Base-by-base conservation (phyloP, 2,113 vertebrate species). In the Haemorhous mexicanus region DNA sequence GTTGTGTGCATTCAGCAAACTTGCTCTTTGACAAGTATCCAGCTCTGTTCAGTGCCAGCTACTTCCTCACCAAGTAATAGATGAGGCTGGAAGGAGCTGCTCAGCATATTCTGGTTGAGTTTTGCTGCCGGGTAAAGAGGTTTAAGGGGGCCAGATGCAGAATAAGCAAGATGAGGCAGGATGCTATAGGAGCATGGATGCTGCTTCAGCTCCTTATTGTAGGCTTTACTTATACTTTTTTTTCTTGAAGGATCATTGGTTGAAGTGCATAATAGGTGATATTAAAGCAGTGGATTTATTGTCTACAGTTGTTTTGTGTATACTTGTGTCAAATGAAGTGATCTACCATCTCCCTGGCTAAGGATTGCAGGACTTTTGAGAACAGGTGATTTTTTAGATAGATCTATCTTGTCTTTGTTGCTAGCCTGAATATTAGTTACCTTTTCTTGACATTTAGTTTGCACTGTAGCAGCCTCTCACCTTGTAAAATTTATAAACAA, bases 1-100 rank as follows among this genome's bases (percentile, higher is more conserved):
- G 77, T 76, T 66, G 70, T 3, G 4, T 93, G 61, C 67, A 66
- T 59, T 87, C 70, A 93, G 87, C 46, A 49, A 22, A 41, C 20
- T 85, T 87, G 58, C 43, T 87, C n/a, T 87, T 93, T 94, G 94
- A 93, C 74, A 80, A 80, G 72, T 47, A 50, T 94, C 89, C 87
- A 87, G 67, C 78, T 91, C 53, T 0, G 0, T 93, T 95, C 77
- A 69, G 66, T 90, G 91, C 91, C 87, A 96, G 81, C 70, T 77
- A 39, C 43, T 87, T 91, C 50, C 78, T 83, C 87, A 90, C 85
- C 61, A 78, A 77, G 78, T 81, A 95, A 90, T 63, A 78, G 81
- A 85, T 73, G 89, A 58, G 46, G 55, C 58, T 95, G 84, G 75
- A 79, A 92, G 78, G 58, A 87, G 43, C 68, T 80, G 75, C 84